These are phyloP conservation scores for Ectropis crepuscularia DNA, from an alignment of 2,888 invertebrate species.

Conservation along the genomic window DNA sequence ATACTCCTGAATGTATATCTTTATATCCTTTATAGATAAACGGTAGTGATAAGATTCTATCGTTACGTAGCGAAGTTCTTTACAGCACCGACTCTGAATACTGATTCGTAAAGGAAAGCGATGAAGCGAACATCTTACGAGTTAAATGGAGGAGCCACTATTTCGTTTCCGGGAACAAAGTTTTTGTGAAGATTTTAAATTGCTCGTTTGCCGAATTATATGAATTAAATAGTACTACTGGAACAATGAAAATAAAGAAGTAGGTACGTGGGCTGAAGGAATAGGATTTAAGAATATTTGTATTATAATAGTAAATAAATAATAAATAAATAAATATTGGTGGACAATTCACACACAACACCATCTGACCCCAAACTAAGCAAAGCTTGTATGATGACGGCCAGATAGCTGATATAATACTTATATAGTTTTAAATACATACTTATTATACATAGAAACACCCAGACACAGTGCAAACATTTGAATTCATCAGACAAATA, in stretches of 20 bases:
- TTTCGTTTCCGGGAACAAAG: too few species aligned
- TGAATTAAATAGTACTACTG: background rate
- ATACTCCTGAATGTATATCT: slow-evolving; percentile 18
- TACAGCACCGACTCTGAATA: slow-evolving; percentile 21
- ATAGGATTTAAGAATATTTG: background rate
- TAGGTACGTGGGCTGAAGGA: slow-evolving; percentile 11
- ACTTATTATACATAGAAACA: too few species aligned
- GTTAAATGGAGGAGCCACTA: background rate
- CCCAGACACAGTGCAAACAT: too few species aligned
- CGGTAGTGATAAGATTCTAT: slow-evolving; percentile 24
- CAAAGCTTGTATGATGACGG: too few species aligned
- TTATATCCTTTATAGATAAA: slow-evolving; percentile 26
- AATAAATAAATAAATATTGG: too few species aligned
- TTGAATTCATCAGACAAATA: too few species aligned
- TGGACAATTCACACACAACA: background rate
- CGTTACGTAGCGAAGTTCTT: slow-evolving; percentile 26
- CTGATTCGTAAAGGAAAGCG: slow-evolving; percentile 22
- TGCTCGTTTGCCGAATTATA: background rate
- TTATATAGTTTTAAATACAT: too few species aligned
- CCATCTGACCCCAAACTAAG: background rate
- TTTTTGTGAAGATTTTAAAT: background rate
- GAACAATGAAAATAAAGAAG: slow-evolving; percentile 17
- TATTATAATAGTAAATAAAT: too few species aligned
- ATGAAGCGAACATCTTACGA: background rate
- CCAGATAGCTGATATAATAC: too few species aligned